phyloP scores from a whole-genome alignment of 2,113 vertebrate species.

The Siniperca chuatsi region DNA sequence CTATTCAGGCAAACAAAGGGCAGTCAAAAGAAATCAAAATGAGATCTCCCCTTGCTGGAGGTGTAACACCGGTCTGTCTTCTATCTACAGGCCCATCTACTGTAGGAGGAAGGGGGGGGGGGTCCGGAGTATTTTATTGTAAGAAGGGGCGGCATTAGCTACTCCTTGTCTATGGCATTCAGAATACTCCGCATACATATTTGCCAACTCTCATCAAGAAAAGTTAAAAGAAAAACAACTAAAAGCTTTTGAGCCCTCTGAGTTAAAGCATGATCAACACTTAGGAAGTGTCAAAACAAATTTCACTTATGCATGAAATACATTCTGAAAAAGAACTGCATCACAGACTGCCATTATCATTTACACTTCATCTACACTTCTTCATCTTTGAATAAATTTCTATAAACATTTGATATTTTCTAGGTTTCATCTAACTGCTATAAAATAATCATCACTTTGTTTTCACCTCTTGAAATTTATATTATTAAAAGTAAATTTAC shows the following conservation, averaged over 20 bases:
- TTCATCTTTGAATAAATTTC: background rate
- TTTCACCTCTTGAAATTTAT: conserved; percentile 20
- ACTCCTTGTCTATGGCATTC: conserved; percentile 94
- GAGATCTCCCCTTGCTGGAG: conserved; percentile 87
- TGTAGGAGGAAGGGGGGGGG: conserved; percentile 67
- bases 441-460: conserved; percentile 15
- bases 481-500: conserved; percentile 1
- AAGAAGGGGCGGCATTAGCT: conserved; percentile 91
- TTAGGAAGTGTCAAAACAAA: conserved; percentile 21
- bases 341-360: conserved; percentile 15
- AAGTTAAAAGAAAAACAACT: conserved; percentile 70
- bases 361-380: conserved; percentile 17
- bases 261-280: conserved; percentile 80
- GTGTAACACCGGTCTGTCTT: conserved; percentile 75
- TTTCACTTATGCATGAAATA: conserved; percentile 23
- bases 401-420: background rate
- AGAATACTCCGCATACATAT: conserved; percentile 98
- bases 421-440: background rate
- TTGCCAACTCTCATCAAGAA: conserved; percentile 97
- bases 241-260: conserved; percentile 85
- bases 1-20: conserved; percentile 91
- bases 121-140: conserved; percentile 90
- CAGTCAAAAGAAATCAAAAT: conserved; percentile 86
- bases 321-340: conserved; percentile 9
- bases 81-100: conserved; percentile 81